Base-by-base conservation (phyloP, 2,888 invertebrate species). In the Onchidella celtica region DNA sequence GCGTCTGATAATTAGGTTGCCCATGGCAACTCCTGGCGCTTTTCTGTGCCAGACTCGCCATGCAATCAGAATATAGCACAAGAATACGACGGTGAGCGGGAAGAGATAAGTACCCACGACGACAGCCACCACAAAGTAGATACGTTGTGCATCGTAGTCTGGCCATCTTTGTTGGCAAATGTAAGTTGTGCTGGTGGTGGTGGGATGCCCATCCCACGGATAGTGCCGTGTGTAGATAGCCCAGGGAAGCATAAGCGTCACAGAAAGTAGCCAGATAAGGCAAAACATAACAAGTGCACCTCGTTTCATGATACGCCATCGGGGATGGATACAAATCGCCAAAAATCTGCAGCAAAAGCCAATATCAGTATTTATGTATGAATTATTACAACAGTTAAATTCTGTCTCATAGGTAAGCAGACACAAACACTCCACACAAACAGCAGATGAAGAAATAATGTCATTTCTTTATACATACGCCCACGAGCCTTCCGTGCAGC, bases 241-340 rank as follows among this genome's bases (percentile, higher is more conserved):
- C 97, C 97, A 98, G 0, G 98, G 98, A 1, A 96, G 95, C 74
- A 97, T 97, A 81, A 96, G 96, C 61, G 96, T 95, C 85, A 97
- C 94, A 1, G 97, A 97, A 88, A 97, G 96, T 91, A 96, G 95
- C 98, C 98, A 98, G 91, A 97, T 97, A 91, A 97, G 95, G 83
- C 97, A 94, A 89, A 98, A 97, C 95, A 97, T 96, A 92, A 97
- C 94, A 73, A 97, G 95, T 14, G 97, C 97, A 24, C 97, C 95
- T 79, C 96, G 95, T 91, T 97, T 97, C 75, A 97, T 97, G 94
- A 98, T 97, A 93, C 97, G 97, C 92, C 96, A 96, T 91, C 97
- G 97, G 88, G 98, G 93, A 0, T 97, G 97, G 96, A 97, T 97
- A 97, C 98, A 98, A 90, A 98, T 98, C 70, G 98, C 98, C 88